Evolutionary conservation across 2,113 vertebrate genomes (phyloP).

Genomic region (Phyllostomus hastatus): DNA sequence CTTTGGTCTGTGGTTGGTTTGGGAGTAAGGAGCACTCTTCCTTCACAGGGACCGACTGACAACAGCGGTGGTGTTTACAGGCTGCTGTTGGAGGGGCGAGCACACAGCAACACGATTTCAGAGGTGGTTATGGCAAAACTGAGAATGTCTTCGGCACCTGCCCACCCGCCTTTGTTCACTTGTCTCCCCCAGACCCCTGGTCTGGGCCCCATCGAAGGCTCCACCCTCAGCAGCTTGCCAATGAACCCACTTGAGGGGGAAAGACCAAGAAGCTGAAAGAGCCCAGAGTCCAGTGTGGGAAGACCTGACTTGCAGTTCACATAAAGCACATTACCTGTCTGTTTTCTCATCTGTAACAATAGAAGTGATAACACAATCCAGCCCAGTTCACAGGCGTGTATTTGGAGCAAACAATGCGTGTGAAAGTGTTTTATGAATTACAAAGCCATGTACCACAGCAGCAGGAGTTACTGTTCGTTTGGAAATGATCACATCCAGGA

Average conservation of each 20-base stretch:
- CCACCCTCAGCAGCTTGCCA: background rate
- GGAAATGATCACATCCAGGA: background rate
- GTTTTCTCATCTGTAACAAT: background rate
- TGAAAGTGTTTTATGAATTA: background rate
- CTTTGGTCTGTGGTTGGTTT: background rate
- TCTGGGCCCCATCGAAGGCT: background rate
- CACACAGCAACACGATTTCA: accelerated
- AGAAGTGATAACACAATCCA: background rate
- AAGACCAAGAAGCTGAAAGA: background rate
- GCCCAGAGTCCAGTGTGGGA: background rate
- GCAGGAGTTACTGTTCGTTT: background rate
- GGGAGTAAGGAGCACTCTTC: background rate
- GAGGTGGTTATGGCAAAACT: background rate
- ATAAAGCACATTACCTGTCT: background rate
- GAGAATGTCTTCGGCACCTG: background rate
- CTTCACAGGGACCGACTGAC: background rate
- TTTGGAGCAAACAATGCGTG: background rate
- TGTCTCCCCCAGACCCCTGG: background rate
- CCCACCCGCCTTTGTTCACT: too few species aligned
- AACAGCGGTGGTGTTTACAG: background rate
- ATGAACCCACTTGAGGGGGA: background rate
- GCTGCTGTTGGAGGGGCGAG: background rate
- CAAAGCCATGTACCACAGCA: too few species aligned
- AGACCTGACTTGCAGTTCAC: background rate
- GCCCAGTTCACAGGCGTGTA: background rate